These are phyloP conservation scores for Bedellia somnulentella DNA, from an alignment of 2,888 invertebrate species.

Conservation along the genomic window DNA sequence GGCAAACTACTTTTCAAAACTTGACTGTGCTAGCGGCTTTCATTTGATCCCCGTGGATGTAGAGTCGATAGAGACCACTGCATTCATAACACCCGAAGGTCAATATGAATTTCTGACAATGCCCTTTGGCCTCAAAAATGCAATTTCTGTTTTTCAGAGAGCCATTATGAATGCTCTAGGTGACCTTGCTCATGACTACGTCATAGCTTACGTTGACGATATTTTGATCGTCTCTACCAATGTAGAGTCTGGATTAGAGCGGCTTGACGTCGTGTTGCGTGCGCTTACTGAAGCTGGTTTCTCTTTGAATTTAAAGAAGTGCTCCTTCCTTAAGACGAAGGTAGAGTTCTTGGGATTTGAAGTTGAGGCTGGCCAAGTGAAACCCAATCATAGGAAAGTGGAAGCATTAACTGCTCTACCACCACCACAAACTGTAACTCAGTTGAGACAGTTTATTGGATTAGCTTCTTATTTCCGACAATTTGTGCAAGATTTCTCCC, in stretches of 20 bases:
- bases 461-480: slow-evolving; percentile 1
- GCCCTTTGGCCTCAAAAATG: slow-evolving; percentile 11
- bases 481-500: background rate
- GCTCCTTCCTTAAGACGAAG: background rate
- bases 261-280: background rate
- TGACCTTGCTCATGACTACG: background rate
- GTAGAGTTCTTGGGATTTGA: background rate
- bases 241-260: background rate
- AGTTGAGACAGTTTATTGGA: slow-evolving; percentile 1
- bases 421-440: background rate
- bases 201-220: background rate
- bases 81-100: slow-evolving; percentile 9
- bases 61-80: slow-evolving; percentile 9
- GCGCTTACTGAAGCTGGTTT: background rate
- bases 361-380: background rate
- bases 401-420: background rate
- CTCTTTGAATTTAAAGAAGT: background rate
- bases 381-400: background rate
- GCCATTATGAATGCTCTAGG: slow-evolving; percentile 9
- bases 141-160: slow-evolving; percentile 9
- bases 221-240: background rate
- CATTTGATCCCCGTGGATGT: slow-evolving; percentile 7
- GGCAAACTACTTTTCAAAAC: slow-evolving; percentile 5
- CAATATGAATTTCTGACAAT: slow-evolving; percentile 9
- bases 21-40: slow-evolving; percentile 10